Percentiles rank a stretch among this genome's conserved stretches.
Evolutionary conservation across 2,888 invertebrate species (phyloP).

Genomic region (Calameuta idolon): DNA sequence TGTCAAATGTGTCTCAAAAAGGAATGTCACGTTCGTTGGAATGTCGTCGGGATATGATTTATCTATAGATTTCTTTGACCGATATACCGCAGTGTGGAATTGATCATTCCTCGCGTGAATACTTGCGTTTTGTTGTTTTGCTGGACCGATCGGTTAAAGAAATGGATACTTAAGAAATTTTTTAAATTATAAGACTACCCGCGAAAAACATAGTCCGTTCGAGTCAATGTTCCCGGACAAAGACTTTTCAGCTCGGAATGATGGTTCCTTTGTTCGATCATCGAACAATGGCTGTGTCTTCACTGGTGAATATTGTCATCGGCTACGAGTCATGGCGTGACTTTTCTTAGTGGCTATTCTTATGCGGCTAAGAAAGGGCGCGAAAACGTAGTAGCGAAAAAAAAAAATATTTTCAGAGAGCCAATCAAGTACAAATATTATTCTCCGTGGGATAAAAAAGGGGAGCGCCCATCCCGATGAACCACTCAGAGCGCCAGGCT

Average conservation of each 20-base stretch:
- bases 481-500: constrained; percentile 16
- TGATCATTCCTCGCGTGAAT: background rate
- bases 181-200: background rate
- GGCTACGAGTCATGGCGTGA: background rate
- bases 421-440: constrained; percentile 41
- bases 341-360: background rate
- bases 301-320: constrained; percentile 15
- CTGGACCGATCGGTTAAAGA: background rate
- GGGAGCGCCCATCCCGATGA: constrained; percentile 17
- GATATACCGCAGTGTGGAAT: background rate
- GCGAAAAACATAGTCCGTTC: background rate
- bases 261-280: background rate
- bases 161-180: background rate
- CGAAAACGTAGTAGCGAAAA: background rate
- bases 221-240: background rate
- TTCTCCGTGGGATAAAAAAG: constrained; percentile 12
- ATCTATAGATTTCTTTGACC: background rate
- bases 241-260: background rate
- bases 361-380: background rate
- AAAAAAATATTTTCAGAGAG: constrained; percentile 8
- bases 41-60: background rate
- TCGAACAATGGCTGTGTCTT: background rate
- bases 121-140: background rate
- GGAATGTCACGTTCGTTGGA: background rate
- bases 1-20: background rate